These are phyloP conservation scores for Myiozetetes cayanensis DNA, from an alignment of 2,113 vertebrate genomes.

Conservation along the genomic window DNA sequence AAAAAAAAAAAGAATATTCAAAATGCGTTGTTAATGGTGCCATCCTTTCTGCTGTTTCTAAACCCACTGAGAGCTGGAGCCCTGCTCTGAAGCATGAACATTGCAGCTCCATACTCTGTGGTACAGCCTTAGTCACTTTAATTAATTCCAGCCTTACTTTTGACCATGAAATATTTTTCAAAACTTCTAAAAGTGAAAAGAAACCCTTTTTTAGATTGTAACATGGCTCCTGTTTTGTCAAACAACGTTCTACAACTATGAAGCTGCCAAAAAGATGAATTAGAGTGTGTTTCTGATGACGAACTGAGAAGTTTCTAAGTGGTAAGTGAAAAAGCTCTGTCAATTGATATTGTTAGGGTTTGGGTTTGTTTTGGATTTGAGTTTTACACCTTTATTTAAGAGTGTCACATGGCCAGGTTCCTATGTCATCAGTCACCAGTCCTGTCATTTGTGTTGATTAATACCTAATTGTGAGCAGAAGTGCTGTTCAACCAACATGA, in stretches of 20 bases:
- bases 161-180: slow-evolving; percentile 16
- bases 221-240: background rate
- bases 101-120: background rate
- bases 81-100: background rate
- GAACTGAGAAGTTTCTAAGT: background rate
- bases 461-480: background rate
- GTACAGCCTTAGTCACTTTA: background rate
- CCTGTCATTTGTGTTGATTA: background rate
- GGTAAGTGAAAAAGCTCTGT: background rate
- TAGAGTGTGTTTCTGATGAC: background rate
- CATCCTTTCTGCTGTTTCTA: slow-evolving; percentile 27
- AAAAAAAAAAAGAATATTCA: background rate
- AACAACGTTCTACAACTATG: background rate
- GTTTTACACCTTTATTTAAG: background rate
- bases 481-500: background rate
- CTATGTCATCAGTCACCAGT: background rate
- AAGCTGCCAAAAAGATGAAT: background rate
- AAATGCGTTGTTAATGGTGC: background rate
- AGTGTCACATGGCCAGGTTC: background rate
- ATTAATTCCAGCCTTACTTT: background rate
- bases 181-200: slow-evolving; percentile 7
- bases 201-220: background rate
- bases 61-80: background rate
- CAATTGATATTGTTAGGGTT: background rate
- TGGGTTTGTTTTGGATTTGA: background rate